A percentile compares a stretch with the other conserved stretches of the same genome.
Evolutionary conservation across 2,797 vertebrate species (phyloP).

Genomic region (Malacoraja senta): DNA sequence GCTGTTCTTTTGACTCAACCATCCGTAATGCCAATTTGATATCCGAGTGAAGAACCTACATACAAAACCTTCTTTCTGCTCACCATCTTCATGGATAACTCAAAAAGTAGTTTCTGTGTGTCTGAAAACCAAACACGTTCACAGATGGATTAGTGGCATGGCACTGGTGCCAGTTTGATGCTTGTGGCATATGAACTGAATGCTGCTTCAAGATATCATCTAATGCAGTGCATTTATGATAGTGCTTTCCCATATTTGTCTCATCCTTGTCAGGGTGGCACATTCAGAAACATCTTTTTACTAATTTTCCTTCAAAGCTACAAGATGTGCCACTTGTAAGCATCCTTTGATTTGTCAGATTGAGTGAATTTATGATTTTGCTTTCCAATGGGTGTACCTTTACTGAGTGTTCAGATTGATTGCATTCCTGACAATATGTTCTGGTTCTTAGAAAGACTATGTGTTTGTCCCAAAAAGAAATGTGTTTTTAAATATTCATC

Average conservation of each 20-base stretch:
- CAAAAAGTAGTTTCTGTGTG: constrained; percentile 38
- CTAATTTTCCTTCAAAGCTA: background rate
- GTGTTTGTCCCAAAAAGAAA: constrained; percentile 48
- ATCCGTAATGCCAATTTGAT: background rate
- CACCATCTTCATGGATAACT: constrained; percentile 44
- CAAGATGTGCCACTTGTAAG: background rate
- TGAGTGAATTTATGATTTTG: constrained; percentile 45
- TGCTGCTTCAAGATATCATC: constrained; percentile 25
- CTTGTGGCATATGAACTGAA: background rate
- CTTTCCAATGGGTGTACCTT: constrained; percentile 51
- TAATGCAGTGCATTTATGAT: constrained; percentile 13
- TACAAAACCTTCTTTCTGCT: constrained; percentile 51
- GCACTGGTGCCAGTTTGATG: constrained; percentile 40
- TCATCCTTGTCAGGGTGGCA: constrained; percentile 39
- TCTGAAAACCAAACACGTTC: constrained; percentile 47
- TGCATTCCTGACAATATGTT: background rate
- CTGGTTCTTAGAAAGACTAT: constrained; percentile 55
- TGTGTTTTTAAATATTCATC: constrained; percentile 58
- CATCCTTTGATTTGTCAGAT: background rate
- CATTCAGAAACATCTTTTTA: background rate
- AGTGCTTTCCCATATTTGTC: constrained; percentile 19
- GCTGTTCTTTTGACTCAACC: constrained; percentile 22
- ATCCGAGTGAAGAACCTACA: constrained; percentile 52
- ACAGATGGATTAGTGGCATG: constrained; percentile 59
- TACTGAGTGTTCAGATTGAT: constrained; percentile 51